Conservation (phyloP, 2,113 vertebrate genomes). For the Lepisosteus oculatus region DNA sequence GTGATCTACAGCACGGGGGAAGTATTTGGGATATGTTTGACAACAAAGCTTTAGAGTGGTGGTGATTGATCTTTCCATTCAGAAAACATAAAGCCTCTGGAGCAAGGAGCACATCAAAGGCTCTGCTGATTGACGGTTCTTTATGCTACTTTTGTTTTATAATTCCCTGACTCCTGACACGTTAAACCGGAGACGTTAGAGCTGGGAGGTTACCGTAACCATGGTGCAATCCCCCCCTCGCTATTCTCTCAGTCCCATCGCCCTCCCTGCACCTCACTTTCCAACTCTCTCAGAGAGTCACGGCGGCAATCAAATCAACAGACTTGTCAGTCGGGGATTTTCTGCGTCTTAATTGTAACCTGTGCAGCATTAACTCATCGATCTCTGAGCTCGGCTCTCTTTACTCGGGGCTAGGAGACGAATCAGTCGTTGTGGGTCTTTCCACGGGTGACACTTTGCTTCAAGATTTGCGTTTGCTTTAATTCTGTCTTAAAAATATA, state of each 20-base stretch:
- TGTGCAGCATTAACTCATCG: no score
- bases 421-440: no score
- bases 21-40: slow-evolving; percentile 4
- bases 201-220: slow-evolving; percentile 41
- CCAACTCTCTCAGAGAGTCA: background rate
- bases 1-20: background rate
- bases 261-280: slow-evolving; percentile 3
- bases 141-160: slow-evolving; percentile 53
- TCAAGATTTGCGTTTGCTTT: no score
- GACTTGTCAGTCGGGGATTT: no score
- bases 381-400: no score
- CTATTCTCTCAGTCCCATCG: slow-evolving; percentile 21
- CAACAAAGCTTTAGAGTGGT: slow-evolving; percentile 10
- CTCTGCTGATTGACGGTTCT: slow-evolving; percentile 50
- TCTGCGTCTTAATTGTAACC: no score
- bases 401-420: no score
- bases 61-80: slow-evolving; percentile 52
- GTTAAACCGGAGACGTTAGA: slow-evolving; percentile 40
- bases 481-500: no score
- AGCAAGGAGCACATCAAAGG: slow-evolving; percentile 47
- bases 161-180: slow-evolving; percentile 51
- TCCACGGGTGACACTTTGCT: no score
- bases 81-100: slow-evolving; percentile 47
- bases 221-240: slow-evolving; percentile 21
- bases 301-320: no score